A percentile compares a stretch with the other conserved stretches of the same genome.
Conservation (phyloP, 1,140 invertebrate species). For the Magallana angulata region DNA sequence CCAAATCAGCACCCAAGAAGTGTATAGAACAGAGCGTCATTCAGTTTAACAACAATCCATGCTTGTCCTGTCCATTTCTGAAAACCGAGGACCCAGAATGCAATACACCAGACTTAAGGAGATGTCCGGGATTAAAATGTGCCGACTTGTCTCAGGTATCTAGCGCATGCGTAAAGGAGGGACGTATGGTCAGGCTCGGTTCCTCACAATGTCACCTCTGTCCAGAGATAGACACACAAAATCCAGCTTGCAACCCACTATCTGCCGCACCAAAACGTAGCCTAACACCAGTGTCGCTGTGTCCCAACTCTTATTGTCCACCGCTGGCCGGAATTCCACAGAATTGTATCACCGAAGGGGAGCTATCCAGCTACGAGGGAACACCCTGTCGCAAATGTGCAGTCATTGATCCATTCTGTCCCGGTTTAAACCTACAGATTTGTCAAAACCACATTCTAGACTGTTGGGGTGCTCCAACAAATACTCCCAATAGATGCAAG, state of each 20-base stretch:
- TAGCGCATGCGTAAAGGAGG: neutral
- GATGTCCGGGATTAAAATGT: neutral
- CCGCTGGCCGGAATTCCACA: neutral
- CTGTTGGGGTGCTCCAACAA: slow-evolving; percentile 11
- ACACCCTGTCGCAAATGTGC: neutral
- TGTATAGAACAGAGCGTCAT: slow-evolving; percentile 19
- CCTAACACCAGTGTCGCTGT: neutral
- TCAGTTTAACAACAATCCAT: neutral
- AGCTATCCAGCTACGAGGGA: neutral
- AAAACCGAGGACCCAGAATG: neutral
- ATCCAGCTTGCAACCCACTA: neutral
- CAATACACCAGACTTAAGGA: neutral
- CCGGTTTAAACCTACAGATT: neutral
- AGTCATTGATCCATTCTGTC: slow-evolving; percentile 5
- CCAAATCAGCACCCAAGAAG: neutral
- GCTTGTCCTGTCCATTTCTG: slow-evolving; percentile 22
- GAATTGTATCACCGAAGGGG: neutral
- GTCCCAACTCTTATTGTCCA: neutral
- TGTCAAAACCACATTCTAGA: slow-evolving; percentile 12
- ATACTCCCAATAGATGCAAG: neutral
- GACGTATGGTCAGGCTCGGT: neutral
- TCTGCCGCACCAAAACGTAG: neutral
- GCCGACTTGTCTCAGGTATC: neutral
- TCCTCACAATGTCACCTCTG: slow-evolving; percentile 11
- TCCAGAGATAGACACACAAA: neutral